phyloP scores from a whole-genome alignment of 2,113 vertebrate genomes.

The Dendrocopos noguchii region DNA sequence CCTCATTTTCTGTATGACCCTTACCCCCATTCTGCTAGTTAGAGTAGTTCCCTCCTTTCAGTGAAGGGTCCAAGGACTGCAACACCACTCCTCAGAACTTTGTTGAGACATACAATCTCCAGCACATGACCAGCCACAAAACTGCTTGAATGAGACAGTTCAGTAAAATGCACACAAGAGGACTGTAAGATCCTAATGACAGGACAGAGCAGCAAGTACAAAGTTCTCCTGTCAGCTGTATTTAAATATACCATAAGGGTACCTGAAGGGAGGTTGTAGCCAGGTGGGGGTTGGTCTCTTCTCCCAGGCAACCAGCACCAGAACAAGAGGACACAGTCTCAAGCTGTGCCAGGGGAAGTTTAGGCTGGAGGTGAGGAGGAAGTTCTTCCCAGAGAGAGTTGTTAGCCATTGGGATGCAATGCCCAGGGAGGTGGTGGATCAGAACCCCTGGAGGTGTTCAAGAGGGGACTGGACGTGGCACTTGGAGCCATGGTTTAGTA shows the following conservation, averaged over 20 bases:
- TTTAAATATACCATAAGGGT: background rate
- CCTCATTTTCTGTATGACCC: background rate
- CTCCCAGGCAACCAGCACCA: no score
- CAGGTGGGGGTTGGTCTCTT: no score
- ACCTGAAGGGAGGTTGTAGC: no score
- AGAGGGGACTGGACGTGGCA: no score
- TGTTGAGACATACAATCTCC: background rate
- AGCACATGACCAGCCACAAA: background rate
- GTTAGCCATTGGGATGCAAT: no score
- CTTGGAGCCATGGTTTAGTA: no score
- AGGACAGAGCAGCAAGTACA: background rate
- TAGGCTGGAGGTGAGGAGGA: no score
- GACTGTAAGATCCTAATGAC: background rate
- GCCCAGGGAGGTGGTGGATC: no score
- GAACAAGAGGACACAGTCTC: no score
- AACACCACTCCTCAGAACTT: background rate
- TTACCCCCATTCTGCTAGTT: background rate
- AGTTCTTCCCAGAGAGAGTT: no score
- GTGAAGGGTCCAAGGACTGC: background rate
- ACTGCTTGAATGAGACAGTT: background rate
- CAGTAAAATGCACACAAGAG: background rate
- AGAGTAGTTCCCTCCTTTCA: background rate
- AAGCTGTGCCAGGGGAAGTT: no score
- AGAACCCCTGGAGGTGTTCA: no score
- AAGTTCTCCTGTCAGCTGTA: background rate